Base-by-base conservation (phyloP, 1,140 invertebrate species). In the Neodiprion lecontei region DNA sequence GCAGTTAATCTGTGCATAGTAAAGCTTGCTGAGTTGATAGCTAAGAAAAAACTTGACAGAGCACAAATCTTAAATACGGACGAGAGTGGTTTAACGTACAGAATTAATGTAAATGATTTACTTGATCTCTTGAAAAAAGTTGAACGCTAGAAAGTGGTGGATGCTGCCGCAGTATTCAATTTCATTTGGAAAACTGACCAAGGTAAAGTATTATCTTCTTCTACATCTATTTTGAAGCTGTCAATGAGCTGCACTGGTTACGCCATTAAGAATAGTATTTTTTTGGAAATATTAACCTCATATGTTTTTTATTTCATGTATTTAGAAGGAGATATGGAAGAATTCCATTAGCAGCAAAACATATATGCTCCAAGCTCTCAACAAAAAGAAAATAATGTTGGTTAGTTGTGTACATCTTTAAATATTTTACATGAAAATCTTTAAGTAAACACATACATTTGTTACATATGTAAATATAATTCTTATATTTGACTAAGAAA, bases 11-110 rank as follows among this genome's bases (percentile, higher is more conserved):
- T 28, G 28, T 74, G 40, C 21, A 71, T 23, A 74, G 11, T 28
- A 70, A 47, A 69, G 69, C 69, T 74, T 70, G 21, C 67, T 21
- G 68, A 74, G 50, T 40, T 74, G 11, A 23, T 70, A 5, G 68
- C 67, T 70, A 68, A n/a, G 66, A 74, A 74, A 74, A 61, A 69
- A 74, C 68, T 74, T 23, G 50, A 61, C 14, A 74, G 50, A 47
- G 48, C 68, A 7, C 73, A 74, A 70, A 53, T 74, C 47, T 74
- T 74, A 67, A 70, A 74, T 70, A 69, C 61, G 47, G 69, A 74
- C 21, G 73, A 70, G 49, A 74, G 68, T 66, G 48, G 72, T 14
- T 48, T 74, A 9, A 67, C 53, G 48, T 70, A 74, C 21, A 74
- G 66, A 53, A 61, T 11, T 4, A 11, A n/a, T 61, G 53, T 61